Conservation (phyloP, 2,888 invertebrate genomes). For the Tineola bisselliella region DNA sequence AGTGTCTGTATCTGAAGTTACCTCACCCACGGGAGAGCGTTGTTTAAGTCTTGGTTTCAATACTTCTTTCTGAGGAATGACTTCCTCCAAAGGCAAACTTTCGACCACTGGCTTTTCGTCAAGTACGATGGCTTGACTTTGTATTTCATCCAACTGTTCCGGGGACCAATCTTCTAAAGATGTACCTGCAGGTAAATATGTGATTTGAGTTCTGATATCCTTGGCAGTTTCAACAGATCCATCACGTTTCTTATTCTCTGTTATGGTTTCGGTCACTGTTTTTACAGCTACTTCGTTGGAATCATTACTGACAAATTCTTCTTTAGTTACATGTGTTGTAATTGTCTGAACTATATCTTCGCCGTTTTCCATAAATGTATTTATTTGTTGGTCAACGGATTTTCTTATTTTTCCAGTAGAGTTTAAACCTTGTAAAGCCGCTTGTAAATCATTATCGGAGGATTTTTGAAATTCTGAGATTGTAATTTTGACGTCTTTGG, state of each 20-base stretch:
- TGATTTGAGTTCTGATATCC: conserved; percentile 58
- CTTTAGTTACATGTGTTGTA: conserved; percentile 53
- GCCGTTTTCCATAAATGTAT: conserved; percentile 51
- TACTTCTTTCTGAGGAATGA: conserved; percentile 23
- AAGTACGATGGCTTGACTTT: conserved; percentile 33
- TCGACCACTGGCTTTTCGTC: conserved; percentile 31
- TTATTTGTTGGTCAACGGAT: conserved; percentile 58
- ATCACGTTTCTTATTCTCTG: conserved; percentile 48
- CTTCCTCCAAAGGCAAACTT: conserved; percentile 18
- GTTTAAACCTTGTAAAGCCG: conserved; percentile 46
- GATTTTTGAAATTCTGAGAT: conserved; percentile 61
- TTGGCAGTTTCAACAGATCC: conserved; percentile 58
- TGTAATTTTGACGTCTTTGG: conserved; percentile 62
- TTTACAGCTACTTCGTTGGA: conserved; percentile 54
- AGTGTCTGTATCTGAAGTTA: conserved; percentile 56
- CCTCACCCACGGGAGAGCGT: conserved; percentile 56
- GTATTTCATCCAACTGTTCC: conserved; percentile 49
- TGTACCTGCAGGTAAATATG: conserved; percentile 55
- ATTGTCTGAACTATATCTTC: conserved; percentile 53
- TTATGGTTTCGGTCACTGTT: conserved; percentile 56
- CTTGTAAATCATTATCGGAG: conserved; percentile 54
- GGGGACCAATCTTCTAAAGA: conserved; percentile 57
- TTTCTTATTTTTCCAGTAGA: conserved; percentile 54
- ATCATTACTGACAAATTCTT: conserved; percentile 46
- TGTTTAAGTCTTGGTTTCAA: conserved; percentile 38